Evolutionary conservation across 2,113 vertebrate species (phyloP), one percentile per base, ranked within the genome.

Genomic region (Periophthalmus modestus): DNA sequence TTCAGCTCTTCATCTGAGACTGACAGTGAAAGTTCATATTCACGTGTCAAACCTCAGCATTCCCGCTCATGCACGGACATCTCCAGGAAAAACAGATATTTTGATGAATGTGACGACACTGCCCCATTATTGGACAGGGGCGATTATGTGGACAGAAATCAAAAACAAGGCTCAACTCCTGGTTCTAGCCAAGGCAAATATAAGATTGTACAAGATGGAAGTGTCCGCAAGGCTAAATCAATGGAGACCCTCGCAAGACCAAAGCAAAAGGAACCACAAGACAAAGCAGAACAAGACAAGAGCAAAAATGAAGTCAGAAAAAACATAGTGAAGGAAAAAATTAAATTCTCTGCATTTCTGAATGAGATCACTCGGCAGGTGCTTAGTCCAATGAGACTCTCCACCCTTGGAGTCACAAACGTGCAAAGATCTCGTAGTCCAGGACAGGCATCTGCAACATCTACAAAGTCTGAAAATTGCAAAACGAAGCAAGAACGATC

Each of bases 341-440:
- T 84, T 23, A 92, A 91, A 70, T 95, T 96, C 73, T 95, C 95
- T 4, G 90, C 91, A 3, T 95, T 96, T 75, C 89, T 96, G 15
- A 94, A 95, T 66, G 95, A 95, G 81, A 95, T 95, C 72, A 96
- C 95, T 4, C 81, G 87, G 3, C 95, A 94, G 82, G 94, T 96
- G 23, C 87, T 96, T 50, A 96, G 95, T 77, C 94, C 95, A 0
- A 93, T 92, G 75, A 93, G 87, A 48, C 92, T 95, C 28, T 92
- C 72, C 19, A 93, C 92, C 24, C 90, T 96, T n/a, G 92, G 92
- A 2, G 89, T 93, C 19, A 93, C 84, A 19, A 66, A 90, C 55
- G 72, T 81, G 19, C 84, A 92, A 48, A 73, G 72, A 65, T 63
- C 84, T 15, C 24, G 71, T 59, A 84, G 83, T 69, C 74, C 81